phyloP scores from a whole-genome alignment of 2,797 vertebrate genomes.

The Dromococcyx pavoninus region DNA sequence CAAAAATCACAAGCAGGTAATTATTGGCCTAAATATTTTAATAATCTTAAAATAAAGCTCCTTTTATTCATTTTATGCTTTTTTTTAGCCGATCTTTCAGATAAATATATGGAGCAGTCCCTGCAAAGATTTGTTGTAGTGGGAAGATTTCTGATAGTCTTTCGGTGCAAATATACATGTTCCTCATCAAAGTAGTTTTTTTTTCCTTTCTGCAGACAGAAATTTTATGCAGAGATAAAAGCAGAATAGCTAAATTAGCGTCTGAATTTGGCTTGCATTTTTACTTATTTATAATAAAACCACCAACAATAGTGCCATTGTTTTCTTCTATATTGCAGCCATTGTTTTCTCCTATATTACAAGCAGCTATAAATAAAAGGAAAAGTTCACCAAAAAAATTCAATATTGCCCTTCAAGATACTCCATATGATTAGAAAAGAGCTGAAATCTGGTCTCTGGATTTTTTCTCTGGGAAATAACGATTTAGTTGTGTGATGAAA shows the following conservation, averaged over 20 bases:
- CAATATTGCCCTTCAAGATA: not conserved
- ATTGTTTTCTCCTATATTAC: not conserved
- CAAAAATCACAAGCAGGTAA: slow-evolving; percentile 1
- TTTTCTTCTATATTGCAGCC: not conserved
- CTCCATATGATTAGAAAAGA: not conserved
- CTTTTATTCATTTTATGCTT: not conserved
- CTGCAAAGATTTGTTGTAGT: not conserved
- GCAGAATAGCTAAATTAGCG: not conserved
- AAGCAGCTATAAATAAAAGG: slow-evolving; percentile 15
- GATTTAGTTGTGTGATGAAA: not conserved
- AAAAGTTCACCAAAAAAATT: not conserved
- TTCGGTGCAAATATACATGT: not conserved
- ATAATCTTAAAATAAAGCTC: not conserved
- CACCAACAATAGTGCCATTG: not conserved
- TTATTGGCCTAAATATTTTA: not conserved
- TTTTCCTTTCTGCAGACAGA: not conserved
- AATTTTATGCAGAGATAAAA: not conserved
- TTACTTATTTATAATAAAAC: slow-evolving; percentile 3
- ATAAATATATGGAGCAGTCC: not conserved
- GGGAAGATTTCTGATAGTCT: not conserved
- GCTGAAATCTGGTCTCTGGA: not conserved
- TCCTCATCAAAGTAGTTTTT: not conserved
- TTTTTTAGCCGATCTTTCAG: not conserved
- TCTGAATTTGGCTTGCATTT: slow-evolving; percentile 5
- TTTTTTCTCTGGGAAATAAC: not conserved